Evolutionary conservation across 2,797 vertebrate genomes (phyloP).

Genomic region (Buceros bicornis): DNA sequence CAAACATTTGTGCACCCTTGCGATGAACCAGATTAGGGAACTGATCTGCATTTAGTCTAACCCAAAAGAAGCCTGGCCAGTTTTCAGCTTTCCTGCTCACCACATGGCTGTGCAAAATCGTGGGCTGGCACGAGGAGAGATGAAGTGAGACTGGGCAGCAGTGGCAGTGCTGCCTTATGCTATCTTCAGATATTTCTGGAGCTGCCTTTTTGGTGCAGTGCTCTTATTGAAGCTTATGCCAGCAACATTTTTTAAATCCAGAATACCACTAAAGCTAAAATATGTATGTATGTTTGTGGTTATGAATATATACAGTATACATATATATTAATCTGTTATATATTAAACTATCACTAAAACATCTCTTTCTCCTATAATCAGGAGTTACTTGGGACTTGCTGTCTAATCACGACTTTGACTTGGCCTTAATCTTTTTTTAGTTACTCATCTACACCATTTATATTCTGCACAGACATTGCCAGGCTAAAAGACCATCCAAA

Average conservation of each 20-base stretch:
- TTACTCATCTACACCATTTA: conserved; percentile 64
- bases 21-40: not conserved
- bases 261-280: not conserved
- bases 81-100: not conserved
- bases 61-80: not conserved
- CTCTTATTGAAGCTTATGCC: not conserved
- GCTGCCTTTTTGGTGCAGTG: not conserved
- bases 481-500: conserved; percentile 76
- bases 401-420: conserved; percentile 72
- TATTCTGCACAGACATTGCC: conserved; percentile 74
- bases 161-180: not conserved
- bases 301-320: not conserved
- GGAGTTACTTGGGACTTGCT: conserved; percentile 61
- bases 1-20: not conserved
- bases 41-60: not conserved
- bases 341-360: conserved; percentile 40
- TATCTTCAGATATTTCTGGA: not conserved
- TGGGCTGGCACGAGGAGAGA: not conserved
- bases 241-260: conserved; percentile 1
- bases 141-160: not conserved
- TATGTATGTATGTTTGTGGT: not conserved
- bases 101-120: not conserved
- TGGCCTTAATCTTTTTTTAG: conserved; percentile 83
- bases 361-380: conserved; percentile 48
- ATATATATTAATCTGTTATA: not conserved